Conservation (phyloP, 2,113 vertebrate genomes). For the Cygnus atratus region DNA sequence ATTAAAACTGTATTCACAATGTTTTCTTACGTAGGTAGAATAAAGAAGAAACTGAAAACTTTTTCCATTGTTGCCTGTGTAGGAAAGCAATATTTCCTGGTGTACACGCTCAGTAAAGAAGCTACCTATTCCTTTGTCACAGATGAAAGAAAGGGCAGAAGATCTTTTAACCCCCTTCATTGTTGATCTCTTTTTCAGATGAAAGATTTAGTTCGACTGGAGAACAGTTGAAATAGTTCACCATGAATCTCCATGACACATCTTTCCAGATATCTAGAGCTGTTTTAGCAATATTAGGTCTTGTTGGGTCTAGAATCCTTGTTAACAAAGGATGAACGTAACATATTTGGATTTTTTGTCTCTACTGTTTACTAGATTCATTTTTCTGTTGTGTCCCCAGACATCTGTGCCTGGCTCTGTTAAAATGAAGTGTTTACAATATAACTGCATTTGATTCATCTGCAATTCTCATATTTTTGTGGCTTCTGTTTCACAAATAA, state of each 20-base stretch:
- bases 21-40: not conserved
- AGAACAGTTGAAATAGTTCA: too few relatives aligned
- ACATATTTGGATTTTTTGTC: constrained; percentile 4
- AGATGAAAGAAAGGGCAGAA: not conserved
- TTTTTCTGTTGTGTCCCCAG: not conserved
- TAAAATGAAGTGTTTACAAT: not conserved
- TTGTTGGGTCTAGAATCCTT: not conserved
- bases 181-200: too few relatives aligned
- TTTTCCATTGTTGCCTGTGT: not conserved
- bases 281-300: not conserved
- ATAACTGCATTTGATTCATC: not conserved
- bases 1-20: not conserved
- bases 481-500: constrained; percentile 26
- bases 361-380: not conserved
- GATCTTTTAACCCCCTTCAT: not conserved
- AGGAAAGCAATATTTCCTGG: not conserved
- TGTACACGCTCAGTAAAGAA: not conserved
- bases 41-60: not conserved
- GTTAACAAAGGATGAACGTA: not conserved
- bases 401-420: not conserved
- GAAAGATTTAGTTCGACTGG: too few relatives aligned
- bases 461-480: constrained; percentile 13
- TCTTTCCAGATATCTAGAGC: not conserved
- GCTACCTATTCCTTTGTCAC: not conserved
- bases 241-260: not conserved